Evolutionary conservation across 1,140 invertebrate genomes (phyloP).

Genomic region (Zeugodacus cucurbitae): DNA sequence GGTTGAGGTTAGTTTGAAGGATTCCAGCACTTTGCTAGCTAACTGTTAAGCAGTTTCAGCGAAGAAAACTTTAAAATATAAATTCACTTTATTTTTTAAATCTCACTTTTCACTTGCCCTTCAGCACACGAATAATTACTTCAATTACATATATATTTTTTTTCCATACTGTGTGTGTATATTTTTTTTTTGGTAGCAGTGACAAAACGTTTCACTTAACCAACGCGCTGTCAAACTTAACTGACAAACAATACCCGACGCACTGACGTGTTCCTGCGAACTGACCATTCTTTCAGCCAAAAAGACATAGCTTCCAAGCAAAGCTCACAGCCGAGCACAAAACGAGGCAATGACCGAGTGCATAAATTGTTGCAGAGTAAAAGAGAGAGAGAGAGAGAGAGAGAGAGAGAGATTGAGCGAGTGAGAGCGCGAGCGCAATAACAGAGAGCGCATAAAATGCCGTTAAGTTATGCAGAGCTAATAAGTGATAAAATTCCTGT

Average conservation of each 20-base stretch:
- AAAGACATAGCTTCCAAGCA: conserved; percentile 22
- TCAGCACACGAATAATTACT: background rate
- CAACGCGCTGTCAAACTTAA: background rate
- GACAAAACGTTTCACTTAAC: background rate
- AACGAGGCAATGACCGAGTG: conserved; percentile 8
- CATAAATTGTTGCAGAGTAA: background rate
- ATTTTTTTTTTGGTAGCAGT: background rate
- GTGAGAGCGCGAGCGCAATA: background rate
- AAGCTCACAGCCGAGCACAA: background rate
- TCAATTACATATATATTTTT: too few relatives aligned
- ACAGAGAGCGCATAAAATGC: background rate
- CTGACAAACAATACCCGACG: background rate
- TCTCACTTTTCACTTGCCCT: background rate
- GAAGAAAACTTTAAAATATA: background rate
- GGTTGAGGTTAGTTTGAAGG: conserved; percentile 15
- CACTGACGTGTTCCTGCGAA: conserved; percentile 29
- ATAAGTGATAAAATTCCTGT: background rate
- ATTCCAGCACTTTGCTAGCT: background rate
- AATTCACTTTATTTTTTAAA: background rate
- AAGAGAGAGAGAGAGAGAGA: background rate
- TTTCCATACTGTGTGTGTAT: background rate
- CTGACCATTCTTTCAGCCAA: conserved; percentile 19
- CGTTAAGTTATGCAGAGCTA: background rate
- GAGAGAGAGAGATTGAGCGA: background rate
- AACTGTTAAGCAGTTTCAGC: background rate